Percentiles rank a stretch among this genome's conserved stretches.
phyloP scores from a whole-genome alignment of 2,113 vertebrate genomes.

The Crotalus horridus region DNA sequence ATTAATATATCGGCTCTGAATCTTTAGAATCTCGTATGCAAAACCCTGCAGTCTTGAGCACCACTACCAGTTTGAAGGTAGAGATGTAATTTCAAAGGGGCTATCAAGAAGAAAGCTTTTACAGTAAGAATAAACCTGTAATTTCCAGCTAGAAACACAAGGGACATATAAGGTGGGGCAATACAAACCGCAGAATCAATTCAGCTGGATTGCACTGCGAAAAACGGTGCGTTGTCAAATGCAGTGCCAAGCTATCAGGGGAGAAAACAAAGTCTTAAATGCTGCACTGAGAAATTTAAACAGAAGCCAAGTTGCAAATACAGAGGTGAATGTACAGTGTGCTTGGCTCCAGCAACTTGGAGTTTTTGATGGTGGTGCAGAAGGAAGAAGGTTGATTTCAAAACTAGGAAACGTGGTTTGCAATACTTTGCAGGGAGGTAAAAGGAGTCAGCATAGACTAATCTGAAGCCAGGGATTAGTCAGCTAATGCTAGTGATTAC shows the following conservation, averaged over 20 bases:
- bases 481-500: not conserved
- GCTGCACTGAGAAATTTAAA: not conserved
- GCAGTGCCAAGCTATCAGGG: not conserved
- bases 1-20: not conserved
- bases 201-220: not conserved
- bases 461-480: not conserved
- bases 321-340: not conserved
- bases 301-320: not conserved
- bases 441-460: not conserved
- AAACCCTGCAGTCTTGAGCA: not conserved
- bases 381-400: not conserved
- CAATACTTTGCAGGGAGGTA: not conserved
- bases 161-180: conserved; percentile 15
- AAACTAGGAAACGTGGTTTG: not conserved
- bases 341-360: not conserved
- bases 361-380: not conserved
- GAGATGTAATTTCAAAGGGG: conserved; percentile 15
- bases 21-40: not conserved
- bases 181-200: conserved; percentile 10
- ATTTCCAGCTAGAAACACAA: conserved; percentile 28
- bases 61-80: conserved; percentile 15
- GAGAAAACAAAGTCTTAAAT: not conserved
- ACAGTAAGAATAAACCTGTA: conserved; percentile 28
- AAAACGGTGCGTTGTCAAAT: conserved; percentile 6
- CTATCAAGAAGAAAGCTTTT: conserved; percentile 23